Evolutionary conservation across 2,888 invertebrate species (phyloP), one percentile per base, ranked within the genome.

Genomic region (Eristalinus aeneus): DNA sequence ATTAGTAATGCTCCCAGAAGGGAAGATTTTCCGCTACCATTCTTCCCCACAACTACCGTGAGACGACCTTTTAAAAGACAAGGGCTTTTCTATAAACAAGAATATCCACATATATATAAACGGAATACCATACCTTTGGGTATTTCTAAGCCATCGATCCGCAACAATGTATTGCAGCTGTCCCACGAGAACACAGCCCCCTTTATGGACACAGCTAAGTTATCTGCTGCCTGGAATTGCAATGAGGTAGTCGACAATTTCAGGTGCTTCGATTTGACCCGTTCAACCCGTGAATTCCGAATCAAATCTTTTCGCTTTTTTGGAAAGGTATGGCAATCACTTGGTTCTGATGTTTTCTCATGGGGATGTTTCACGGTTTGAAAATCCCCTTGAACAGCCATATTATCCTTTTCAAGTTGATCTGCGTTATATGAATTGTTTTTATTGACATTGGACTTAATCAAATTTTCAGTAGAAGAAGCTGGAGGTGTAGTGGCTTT

Each of bases 1-100:
- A 97, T 97, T 3, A 97, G 93, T 54, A 97, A 92, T 0, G 97
- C 96, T 12, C 95, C 94, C 0, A 97, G 91, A 58, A 97, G 92
- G 2, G 97, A 97, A 0, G 95, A 95, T 91, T 97, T 97, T 2
- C 97, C 97, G 81, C 96, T 95, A 9, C 97, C 97, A 68, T 96
- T 96, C 88, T 95, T 94, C 0, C 97, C 97, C 23, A 97, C 96
- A 4, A 98, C 94, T 89, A 96, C 94, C 12, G 96, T 95, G 54
- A 96, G 90, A 90, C 95, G 95, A 32, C 95, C 95, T 94, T 88
- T 60, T 89, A 90, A 78, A 88, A 88, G 79, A 85, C 67, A 74
- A 78, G 53, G n/a, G 12, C 68, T 53, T 9, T 46, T 46, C 12
- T 12, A 65, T 71, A 53, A 69, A 63, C 64, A 54, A 36, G 54